Evolutionary conservation across 2,113 vertebrate genomes (phyloP).

Genomic region (Pteropus alecto): DNA sequence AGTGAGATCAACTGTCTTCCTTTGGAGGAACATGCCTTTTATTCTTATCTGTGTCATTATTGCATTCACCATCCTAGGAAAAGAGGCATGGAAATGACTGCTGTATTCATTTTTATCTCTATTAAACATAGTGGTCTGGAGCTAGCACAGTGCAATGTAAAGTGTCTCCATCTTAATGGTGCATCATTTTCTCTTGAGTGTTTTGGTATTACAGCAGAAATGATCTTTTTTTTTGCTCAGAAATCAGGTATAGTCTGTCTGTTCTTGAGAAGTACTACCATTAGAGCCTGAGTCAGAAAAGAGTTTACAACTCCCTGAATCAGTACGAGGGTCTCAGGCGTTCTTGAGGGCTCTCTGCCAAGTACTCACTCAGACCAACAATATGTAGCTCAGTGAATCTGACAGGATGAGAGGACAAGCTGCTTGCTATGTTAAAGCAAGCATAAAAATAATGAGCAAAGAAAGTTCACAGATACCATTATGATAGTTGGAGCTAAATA

Average conservation of each 20-base stretch:
- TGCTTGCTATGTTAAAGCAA: conserved; percentile 28
- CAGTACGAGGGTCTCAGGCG: neutral
- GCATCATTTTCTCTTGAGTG: neutral
- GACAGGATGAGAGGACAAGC: neutral
- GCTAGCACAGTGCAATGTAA: neutral
- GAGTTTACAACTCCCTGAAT: neutral
- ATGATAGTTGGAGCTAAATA: neutral
- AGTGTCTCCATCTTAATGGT: neutral
- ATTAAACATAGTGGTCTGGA: neutral
- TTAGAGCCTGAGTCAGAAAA: neutral
- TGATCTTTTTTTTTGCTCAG: neutral
- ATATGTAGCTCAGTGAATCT: neutral
- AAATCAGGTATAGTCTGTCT: neutral
- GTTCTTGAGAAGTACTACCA: neutral
- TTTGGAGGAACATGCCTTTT: neutral
- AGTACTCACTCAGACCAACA: neutral
- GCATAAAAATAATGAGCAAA: conserved; percentile 44
- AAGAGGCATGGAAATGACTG: neutral
- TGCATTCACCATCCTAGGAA: neutral
- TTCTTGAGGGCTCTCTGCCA: neutral
- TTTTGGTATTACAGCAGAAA: neutral
- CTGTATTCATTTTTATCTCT: neutral
- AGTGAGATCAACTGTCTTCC: neutral
- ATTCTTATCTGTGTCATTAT: neutral
- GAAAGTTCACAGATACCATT: neutral